Percentiles rank a stretch among this genome's conserved stretches.
phyloP scores from a whole-genome alignment of 2,113 vertebrate genomes.

The Alligator sinensis region DNA sequence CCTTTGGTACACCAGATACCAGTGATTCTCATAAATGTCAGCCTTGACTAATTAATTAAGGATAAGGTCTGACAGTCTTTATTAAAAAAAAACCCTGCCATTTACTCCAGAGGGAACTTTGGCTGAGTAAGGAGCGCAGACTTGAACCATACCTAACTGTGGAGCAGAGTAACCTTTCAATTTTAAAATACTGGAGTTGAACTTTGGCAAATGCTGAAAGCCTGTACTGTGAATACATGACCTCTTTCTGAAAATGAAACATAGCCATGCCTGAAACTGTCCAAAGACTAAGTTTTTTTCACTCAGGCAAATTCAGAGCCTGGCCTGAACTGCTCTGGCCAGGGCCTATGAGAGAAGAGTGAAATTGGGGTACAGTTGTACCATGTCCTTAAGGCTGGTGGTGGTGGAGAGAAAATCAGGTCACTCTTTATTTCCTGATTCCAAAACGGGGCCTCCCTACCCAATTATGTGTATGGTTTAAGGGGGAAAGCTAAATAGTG shows the following conservation, averaged over 20 bases:
- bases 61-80: neutral
- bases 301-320: no score
- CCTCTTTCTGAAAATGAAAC: neutral
- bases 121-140: neutral
- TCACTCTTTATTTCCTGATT: no score
- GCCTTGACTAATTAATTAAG: slow-evolving; percentile 14
- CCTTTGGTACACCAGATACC: neutral
- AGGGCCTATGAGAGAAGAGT: neutral
- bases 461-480: neutral
- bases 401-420: no score
- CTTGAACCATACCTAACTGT: neutral
- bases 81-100: slow-evolving; percentile 1
- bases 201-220: neutral
- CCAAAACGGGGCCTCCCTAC: no score
- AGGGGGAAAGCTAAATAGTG: neutral
- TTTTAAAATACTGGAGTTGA: neutral
- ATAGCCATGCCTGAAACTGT: neutral
- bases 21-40: slow-evolving; percentile 38
- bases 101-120: slow-evolving; percentile 2
- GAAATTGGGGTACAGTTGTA: no score
- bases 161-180: neutral
- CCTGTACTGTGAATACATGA: neutral
- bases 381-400: no score
- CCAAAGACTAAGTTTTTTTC: neutral
- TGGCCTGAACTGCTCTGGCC: neutral